Evolutionary conservation across 92 coral and sea anemone genomes (phyloP).

Genomic region (Desmophyllum pertusum): DNA sequence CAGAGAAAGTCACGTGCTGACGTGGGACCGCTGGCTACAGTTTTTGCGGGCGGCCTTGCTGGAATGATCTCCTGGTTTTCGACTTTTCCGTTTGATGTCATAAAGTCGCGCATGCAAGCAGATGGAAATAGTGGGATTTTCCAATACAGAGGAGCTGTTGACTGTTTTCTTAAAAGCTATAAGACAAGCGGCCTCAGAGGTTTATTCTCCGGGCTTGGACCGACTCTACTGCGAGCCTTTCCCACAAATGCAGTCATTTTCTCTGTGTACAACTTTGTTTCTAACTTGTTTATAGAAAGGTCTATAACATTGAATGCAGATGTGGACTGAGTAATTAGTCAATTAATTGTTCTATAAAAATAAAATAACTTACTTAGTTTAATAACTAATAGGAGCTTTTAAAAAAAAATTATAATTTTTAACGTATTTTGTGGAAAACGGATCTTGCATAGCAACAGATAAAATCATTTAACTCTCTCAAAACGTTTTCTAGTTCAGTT

Average conservation of each 20-base stretch:
- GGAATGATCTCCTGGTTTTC: slow-evolving; percentile 88
- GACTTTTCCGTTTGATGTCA: slow-evolving; percentile 88
- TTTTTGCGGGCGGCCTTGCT: slow-evolving; percentile 90
- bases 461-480: too few relatives aligned
- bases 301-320: background rate
- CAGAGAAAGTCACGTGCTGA: slow-evolving; percentile 47
- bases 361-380: too few relatives aligned
- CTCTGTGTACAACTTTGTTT: slow-evolving; percentile 57
- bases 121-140: slow-evolving; percentile 81
- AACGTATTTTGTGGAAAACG: too few relatives aligned
- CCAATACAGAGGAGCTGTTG: slow-evolving; percentile 66
- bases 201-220: slow-evolving; percentile 79
- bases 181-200: slow-evolving; percentile 73
- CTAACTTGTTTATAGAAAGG: slow-evolving; percentile 1
- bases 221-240: slow-evolving; percentile 86
- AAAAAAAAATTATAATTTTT: too few relatives aligned
- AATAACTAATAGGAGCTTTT: too few relatives aligned
- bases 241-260: slow-evolving; percentile 89
- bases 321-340: background rate
- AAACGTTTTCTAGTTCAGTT: too few relatives aligned
- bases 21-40: slow-evolving; percentile 58
- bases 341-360: too few relatives aligned
- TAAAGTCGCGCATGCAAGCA: slow-evolving; percentile 95
- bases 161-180: slow-evolving; percentile 84
- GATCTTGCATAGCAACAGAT: too few relatives aligned